These are phyloP conservation scores for Eulemur rufifrons DNA, from an alignment of 2,113 vertebrate genomes.

Conservation along the genomic window DNA sequence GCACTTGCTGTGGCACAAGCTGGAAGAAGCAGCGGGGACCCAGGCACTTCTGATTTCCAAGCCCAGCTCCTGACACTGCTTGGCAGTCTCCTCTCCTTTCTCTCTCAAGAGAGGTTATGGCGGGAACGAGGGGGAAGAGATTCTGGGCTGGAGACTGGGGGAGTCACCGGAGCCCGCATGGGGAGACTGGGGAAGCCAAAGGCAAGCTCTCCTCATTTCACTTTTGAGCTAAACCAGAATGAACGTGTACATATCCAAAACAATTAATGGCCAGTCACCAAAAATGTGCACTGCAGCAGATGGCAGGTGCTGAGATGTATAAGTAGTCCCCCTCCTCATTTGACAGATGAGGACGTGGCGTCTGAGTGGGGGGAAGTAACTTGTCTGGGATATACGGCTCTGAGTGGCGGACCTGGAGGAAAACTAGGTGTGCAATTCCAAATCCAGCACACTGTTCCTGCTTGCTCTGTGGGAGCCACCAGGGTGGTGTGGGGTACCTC, in stretches of 20 bases:
- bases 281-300: background rate
- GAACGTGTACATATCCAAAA: background rate
- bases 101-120: background rate
- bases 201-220: background rate
- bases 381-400: background rate
- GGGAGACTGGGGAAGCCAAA: background rate
- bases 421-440: background rate
- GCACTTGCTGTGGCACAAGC: fast-evolving
- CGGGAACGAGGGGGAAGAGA: background rate
- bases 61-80: fast-evolving
- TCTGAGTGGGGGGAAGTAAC: background rate
- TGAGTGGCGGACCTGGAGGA: background rate
- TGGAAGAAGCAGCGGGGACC: background rate
- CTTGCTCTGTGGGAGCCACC: background rate
- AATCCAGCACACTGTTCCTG: background rate
- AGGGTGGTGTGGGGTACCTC: background rate
- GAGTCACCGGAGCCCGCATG: fast-evolving
- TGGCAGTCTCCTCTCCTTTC: background rate
- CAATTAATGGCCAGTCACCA: background rate
- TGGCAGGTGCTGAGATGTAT: background rate
- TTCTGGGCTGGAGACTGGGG: background rate
- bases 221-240: background rate
- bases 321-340: background rate
- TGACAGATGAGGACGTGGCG: background rate
- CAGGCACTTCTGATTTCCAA: background rate